phyloP scores from a whole-genome alignment of 1,140 invertebrate species.

The Manduca sexta region DNA sequence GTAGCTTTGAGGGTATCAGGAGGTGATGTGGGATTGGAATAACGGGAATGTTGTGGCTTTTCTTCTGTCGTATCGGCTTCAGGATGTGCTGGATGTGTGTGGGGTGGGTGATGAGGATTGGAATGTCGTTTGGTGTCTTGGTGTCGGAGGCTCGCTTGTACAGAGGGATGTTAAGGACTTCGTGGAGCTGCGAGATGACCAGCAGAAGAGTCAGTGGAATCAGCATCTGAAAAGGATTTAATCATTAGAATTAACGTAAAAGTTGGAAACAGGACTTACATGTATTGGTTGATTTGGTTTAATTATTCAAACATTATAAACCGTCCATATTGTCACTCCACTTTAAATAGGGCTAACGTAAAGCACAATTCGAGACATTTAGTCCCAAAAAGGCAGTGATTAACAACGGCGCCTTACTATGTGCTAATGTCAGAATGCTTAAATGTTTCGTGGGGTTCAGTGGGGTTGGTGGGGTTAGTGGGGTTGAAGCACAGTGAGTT shows the following conservation, averaged over 20 bases:
- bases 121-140: not conserved
- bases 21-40: slow-evolving; percentile 35
- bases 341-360: no score
- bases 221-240: slow-evolving; percentile 20
- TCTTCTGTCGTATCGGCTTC: slow-evolving; percentile 30
- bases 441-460: no score
- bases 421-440: no score
- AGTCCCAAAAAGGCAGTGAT: no score
- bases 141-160: slow-evolving; percentile 6
- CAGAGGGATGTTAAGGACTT: slow-evolving; percentile 7
- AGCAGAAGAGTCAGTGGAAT: slow-evolving; percentile 13
- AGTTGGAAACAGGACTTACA: no score
- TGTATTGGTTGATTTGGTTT: no score
- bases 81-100: not conserved
- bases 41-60: slow-evolving; percentile 36
- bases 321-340: no score
- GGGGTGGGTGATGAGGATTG: slow-evolving; percentile 4
- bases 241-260: not conserved
- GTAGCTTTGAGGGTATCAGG: slow-evolving; percentile 14
- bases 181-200: slow-evolving; percentile 10
- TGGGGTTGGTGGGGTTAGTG: no score
- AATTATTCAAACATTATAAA: no score
- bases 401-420: no score
- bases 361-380: no score
- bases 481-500: no score